Percentiles rank a stretch among this genome's conserved stretches.
Conservation (phyloP, 2,797 vertebrate genomes). For the Tokudaia tokunoshimensis region DNA sequence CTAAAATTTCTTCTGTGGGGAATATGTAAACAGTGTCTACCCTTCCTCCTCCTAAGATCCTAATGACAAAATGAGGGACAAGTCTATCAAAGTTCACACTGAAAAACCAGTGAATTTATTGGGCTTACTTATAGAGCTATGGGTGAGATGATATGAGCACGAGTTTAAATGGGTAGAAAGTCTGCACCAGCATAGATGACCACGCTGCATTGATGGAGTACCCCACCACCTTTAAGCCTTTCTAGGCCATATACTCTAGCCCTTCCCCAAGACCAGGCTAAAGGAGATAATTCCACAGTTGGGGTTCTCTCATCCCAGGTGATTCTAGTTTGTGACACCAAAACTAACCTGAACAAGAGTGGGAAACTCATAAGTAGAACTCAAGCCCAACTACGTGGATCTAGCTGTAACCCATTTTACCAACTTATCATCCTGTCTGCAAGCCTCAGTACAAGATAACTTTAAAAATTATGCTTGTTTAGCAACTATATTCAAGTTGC, state of each 20-base stretch:
- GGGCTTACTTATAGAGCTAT: too few species aligned
- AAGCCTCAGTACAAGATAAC: neutral
- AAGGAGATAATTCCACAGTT: neutral
- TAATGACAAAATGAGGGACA: too few species aligned
- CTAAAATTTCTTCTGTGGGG: neutral
- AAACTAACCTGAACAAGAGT: neutral
- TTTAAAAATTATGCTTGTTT: neutral
- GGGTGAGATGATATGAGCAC: too few species aligned
- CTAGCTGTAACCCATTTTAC: too few species aligned
- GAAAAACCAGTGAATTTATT: too few species aligned
- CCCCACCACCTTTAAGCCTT: too few species aligned
- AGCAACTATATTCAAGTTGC: neutral
- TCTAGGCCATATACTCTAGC: neutral
- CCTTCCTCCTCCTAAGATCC: too few species aligned
- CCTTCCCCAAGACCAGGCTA: neutral
- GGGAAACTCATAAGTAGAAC: neutral
- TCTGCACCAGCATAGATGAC: too few species aligned
- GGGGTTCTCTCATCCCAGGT: neutral
- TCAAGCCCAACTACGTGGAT: neutral
- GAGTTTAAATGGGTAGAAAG: too few species aligned
- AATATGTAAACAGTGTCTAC: too few species aligned
- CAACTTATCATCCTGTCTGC: neutral
- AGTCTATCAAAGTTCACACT: too few species aligned
- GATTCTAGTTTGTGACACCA: neutral
- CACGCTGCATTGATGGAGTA: too few species aligned